Evolutionary conservation across 2,113 vertebrate species (phyloP).

Genomic region (Dromaius novaehollandiae): DNA sequence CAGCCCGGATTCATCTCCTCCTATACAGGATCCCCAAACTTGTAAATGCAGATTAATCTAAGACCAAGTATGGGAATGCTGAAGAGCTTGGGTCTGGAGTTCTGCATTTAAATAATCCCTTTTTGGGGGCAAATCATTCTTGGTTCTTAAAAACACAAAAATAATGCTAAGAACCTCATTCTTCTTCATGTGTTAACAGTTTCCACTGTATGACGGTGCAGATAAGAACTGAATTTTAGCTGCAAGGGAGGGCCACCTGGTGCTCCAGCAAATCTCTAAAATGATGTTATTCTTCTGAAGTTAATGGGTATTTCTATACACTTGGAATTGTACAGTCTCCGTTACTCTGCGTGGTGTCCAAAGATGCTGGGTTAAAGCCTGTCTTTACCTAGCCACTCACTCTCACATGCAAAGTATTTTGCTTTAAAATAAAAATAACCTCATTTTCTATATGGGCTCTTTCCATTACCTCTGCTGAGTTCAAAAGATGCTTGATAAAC

Average conservation of each 20-base stretch:
- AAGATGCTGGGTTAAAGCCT: slow-evolving; percentile 54
- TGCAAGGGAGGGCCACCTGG: slow-evolving; percentile 9
- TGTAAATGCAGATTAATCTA: background rate
- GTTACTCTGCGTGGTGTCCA: slow-evolving; percentile 14
- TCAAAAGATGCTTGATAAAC: background rate
- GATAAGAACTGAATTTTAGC: slow-evolving; percentile 36
- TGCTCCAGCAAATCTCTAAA: slow-evolving; percentile 38
- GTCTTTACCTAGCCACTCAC: background rate
- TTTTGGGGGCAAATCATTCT: background rate
- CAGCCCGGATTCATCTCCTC: slow-evolving; percentile 25
- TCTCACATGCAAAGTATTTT: background rate
- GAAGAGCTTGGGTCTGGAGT: background rate
- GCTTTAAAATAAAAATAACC: background rate
- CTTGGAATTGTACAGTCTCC: background rate
- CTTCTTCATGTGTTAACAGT: rapidly evolving
- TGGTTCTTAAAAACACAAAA: background rate
- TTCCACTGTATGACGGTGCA: background rate
- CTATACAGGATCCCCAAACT: background rate
- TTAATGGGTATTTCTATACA: slow-evolving; percentile 47
- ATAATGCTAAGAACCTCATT: background rate
- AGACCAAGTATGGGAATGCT: background rate
- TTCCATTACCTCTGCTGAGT: background rate
- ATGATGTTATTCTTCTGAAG: slow-evolving; percentile 24
- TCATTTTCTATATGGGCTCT: background rate
- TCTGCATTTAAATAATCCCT: background rate